Percentiles rank a stretch among this genome's conserved stretches.
These are phyloP conservation scores for Todus mexicanus DNA, from an alignment of 2,797 vertebrate species.

Conservation along the genomic window DNA sequence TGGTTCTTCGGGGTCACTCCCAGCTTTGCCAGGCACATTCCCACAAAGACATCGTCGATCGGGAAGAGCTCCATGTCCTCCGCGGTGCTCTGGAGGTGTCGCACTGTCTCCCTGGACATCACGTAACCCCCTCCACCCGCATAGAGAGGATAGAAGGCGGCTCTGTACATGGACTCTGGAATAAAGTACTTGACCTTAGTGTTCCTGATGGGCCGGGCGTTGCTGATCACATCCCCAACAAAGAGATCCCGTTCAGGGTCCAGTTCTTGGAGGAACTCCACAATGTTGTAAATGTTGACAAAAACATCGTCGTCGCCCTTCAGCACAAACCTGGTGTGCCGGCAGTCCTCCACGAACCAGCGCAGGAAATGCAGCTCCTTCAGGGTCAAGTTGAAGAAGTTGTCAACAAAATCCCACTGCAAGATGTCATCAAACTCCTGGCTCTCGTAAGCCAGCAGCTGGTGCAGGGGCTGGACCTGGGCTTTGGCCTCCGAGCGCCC, in stretches of 20 bases:
- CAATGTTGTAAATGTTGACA: conserved; percentile 74
- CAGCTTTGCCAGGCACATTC: conserved; percentile 78
- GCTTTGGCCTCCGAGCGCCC: conserved; percentile 49
- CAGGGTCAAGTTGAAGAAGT: conserved; percentile 81
- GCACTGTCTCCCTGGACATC: conserved; percentile 74
- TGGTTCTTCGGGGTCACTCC: conserved; percentile 71
- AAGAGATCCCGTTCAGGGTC: conserved; percentile 72
- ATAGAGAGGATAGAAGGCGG: conserved; percentile 73
- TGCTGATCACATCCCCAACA: conserved; percentile 74
- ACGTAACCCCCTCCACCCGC: conserved; percentile 77
- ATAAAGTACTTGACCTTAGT: conserved; percentile 78
- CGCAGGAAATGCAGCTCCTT: conserved; percentile 80
- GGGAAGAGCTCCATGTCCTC: conserved; percentile 75
- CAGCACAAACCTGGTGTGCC: conserved; percentile 62
- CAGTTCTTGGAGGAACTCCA: conserved; percentile 72
- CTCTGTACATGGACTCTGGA: conserved; percentile 72
- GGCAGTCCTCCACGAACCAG: conserved; percentile 72
- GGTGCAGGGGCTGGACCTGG: conserved; percentile 55
- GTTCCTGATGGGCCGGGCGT: conserved; percentile 74
- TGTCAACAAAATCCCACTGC: conserved; percentile 79
- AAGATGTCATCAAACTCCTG: conserved; percentile 73
- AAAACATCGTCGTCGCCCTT: conserved; percentile 81
- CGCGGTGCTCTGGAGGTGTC: conserved; percentile 43
- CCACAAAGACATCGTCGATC: conserved; percentile 80
- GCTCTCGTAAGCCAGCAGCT: conserved; percentile 74